Evolutionary conservation across 2,888 invertebrate species (phyloP).

Genomic region (Andrena flavipes): DNA sequence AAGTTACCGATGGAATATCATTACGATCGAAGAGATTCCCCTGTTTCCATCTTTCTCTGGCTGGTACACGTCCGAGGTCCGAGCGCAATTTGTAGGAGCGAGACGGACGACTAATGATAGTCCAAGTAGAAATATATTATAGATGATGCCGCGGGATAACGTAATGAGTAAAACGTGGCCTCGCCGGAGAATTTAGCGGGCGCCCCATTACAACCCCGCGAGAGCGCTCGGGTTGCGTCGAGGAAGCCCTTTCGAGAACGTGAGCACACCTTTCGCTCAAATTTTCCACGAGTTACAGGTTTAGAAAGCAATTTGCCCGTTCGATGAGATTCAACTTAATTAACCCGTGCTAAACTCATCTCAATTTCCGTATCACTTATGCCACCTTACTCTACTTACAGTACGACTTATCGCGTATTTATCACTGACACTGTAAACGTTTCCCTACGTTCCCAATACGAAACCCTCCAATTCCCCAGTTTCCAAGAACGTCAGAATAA

Average conservation of each 20-base stretch:
- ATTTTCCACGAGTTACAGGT: background rate
- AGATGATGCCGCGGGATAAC: slow-evolving; percentile 53
- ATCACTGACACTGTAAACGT: background rate
- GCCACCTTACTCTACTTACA: background rate
- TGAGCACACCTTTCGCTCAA: background rate
- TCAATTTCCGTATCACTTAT: background rate
- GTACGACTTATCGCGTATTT: too few relatives aligned
- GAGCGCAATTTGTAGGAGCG: slow-evolving; percentile 53
- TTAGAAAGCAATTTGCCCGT: background rate
- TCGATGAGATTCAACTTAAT: background rate
- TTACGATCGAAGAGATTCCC: slow-evolving; percentile 58
- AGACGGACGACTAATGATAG: slow-evolving; percentile 58
- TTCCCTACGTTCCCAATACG: background rate
- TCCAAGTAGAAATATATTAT: slow-evolving; percentile 58
- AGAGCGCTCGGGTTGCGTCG: slow-evolving; percentile 31
- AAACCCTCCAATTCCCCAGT: background rate
- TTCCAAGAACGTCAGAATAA: too few relatives aligned
- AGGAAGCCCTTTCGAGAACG: slow-evolving; percentile 2
- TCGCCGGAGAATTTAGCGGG: slow-evolving; percentile 36
- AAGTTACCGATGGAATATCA: slow-evolving; percentile 64
- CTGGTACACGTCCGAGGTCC: background rate
- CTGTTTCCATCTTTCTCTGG: slow-evolving; percentile 31
- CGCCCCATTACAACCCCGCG: slow-evolving; percentile 27
- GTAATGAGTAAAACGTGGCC: slow-evolving; percentile 56
- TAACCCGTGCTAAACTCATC: background rate